These are phyloP conservation scores for Gouania willdenowi DNA, from an alignment of 2,797 vertebrate genomes.

Conservation along the genomic window DNA sequence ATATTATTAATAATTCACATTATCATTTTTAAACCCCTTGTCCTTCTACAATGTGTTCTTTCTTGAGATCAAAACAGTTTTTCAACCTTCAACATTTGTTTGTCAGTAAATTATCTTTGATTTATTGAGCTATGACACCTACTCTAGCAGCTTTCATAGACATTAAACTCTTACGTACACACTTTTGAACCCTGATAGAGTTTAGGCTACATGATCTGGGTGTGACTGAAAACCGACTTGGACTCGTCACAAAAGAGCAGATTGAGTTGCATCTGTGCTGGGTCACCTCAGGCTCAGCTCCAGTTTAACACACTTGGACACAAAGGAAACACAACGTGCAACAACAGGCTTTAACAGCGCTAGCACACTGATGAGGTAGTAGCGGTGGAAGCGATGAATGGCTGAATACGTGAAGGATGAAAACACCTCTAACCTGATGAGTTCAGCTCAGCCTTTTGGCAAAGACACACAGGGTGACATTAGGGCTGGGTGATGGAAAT, in stretches of 20 bases:
- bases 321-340: constrained; percentile 24
- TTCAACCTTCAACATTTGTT: too few species aligned
- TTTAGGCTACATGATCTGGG: too few species aligned
- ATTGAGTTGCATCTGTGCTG: constrained; percentile 1
- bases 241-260: background rate
- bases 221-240: background rate
- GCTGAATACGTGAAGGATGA: constrained; percentile 18
- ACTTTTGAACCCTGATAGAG: too few species aligned
- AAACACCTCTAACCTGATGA: constrained; percentile 13
- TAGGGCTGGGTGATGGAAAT: constrained; percentile 14
- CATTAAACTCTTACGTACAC: too few species aligned
- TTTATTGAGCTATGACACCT: too few species aligned
- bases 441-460: constrained; percentile 7
- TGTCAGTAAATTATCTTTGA: too few species aligned
- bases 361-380: constrained; percentile 37
- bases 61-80: too few species aligned
- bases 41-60: too few species aligned
- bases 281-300: constrained; percentile 3
- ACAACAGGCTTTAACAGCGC: constrained; percentile 14
- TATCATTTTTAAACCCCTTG: too few species aligned
- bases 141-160: too few species aligned
- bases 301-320: constrained; percentile 21
- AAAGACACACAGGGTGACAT: constrained; percentile 12
- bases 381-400: constrained; percentile 30
- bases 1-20: too few species aligned